These are phyloP conservation scores for Tetranychus cinnabarinus DNA, from an alignment of 1,140 invertebrate species.

Conservation along the genomic window DNA sequence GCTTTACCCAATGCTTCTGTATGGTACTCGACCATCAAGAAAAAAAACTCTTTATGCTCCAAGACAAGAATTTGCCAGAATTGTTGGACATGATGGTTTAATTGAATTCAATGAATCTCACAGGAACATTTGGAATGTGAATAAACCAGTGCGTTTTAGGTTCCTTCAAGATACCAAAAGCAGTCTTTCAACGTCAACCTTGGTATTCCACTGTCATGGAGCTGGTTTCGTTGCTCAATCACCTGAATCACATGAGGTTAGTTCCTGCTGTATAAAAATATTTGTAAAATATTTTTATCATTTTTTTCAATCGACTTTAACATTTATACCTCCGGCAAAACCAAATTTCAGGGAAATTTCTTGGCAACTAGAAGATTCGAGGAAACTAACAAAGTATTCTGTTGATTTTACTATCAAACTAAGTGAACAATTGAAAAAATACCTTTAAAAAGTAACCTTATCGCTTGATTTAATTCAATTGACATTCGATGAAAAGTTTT, in stretches of 20 bases:
- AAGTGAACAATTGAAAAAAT: too few species aligned
- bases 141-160: not conserved
- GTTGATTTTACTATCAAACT: too few species aligned
- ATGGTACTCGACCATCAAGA: not conserved
- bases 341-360: too few species aligned
- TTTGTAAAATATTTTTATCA: too few species aligned
- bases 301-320: too few species aligned
- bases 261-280: too few species aligned
- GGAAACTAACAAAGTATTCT: too few species aligned
- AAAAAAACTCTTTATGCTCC: not conserved
- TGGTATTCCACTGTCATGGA: slow-evolving; percentile 69
- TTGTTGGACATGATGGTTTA: not conserved
- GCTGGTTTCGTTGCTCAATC: slow-evolving; percentile 94
- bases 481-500: too few species aligned
- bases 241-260: slow-evolving; percentile 63
- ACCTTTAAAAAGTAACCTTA: too few species aligned
- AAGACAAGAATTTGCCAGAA: not conserved
- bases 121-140: not conserved
- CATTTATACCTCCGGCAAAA: too few species aligned
- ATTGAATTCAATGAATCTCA: not conserved
- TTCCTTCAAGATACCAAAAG: not conserved
- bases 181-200: not conserved
- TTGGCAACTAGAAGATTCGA: too few species aligned
- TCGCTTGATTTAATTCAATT: too few species aligned
- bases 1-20: not conserved